phyloP scores from a whole-genome alignment of 1,140 invertebrate genomes.

The Triops longicaudatus region DNA sequence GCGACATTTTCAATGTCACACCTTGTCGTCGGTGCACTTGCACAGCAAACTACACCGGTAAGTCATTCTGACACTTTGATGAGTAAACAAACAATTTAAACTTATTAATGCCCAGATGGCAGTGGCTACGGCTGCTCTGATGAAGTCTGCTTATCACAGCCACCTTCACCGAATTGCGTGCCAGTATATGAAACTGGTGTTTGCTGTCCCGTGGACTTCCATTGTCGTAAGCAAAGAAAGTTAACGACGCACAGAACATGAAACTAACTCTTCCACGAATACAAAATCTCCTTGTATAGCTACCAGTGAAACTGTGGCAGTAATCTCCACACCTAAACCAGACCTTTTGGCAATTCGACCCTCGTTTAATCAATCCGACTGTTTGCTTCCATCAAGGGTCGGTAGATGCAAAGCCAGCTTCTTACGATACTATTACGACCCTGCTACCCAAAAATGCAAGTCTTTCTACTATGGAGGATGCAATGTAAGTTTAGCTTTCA shows the following conservation, averaged over 20 bases:
- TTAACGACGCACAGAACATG: neutral
- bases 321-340: neutral
- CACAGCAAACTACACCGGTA: slow-evolving; percentile 20
- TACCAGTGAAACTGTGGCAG: neutral
- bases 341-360: neutral
- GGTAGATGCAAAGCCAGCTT: slow-evolving; percentile 71
- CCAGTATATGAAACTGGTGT: slow-evolving; percentile 21
- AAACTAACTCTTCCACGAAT: neutral
- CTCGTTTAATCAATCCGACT: slow-evolving; percentile 37
- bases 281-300: neutral
- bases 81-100: neutral
- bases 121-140: slow-evolving; percentile 22
- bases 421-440: slow-evolving; percentile 78
- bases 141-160: slow-evolving; percentile 15
- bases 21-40: slow-evolving; percentile 25
- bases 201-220: slow-evolving; percentile 27
- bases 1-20: neutral
- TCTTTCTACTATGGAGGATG: slow-evolving; percentile 93
- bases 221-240: slow-evolving; percentile 18
- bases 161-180: slow-evolving; percentile 19
- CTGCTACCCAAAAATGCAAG: slow-evolving; percentile 72
- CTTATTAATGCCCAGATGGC: neutral
- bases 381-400: slow-evolving; percentile 62
- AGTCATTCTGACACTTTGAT: no score
- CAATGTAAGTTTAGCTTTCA: slow-evolving; percentile 57